These are phyloP conservation scores for Myripristis murdjan DNA, from an alignment of 2,797 vertebrate genomes.

Conservation along the genomic window DNA sequence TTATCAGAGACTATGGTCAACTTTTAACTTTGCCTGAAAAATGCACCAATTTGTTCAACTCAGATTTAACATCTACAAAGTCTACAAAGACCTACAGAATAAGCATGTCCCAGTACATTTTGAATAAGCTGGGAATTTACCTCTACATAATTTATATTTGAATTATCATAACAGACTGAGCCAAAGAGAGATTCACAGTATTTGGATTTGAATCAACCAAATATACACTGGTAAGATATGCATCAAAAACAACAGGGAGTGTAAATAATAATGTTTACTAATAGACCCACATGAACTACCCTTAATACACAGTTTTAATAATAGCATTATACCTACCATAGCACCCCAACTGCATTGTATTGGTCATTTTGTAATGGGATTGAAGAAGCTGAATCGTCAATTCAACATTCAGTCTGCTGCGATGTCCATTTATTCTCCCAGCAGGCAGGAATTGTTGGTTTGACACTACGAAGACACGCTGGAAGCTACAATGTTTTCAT, in stretches of 20 bases:
- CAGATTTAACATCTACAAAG: not conserved
- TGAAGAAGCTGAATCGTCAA: conserved; percentile 1
- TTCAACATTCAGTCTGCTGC: not conserved
- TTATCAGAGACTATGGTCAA: not conserved
- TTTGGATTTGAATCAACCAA: not conserved
- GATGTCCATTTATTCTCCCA: no score
- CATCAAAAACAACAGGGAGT: not conserved
- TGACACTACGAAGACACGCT: conserved; percentile 1
- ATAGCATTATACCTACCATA: not conserved
- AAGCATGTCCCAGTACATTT: no score
- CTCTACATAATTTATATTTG: not conserved
- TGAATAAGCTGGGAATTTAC: no score
- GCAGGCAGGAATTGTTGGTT: not conserved
- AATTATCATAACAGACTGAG: not conserved
- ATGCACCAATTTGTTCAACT: not conserved
- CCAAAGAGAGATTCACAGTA: not conserved
- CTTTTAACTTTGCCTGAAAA: not conserved
- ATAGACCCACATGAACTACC: not conserved
- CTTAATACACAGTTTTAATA: not conserved
- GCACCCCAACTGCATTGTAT: not conserved
- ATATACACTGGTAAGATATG: not conserved
- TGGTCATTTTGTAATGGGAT: not conserved
- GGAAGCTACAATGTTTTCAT: conserved; percentile 6
- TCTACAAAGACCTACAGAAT: no score
- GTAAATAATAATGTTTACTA: conserved; percentile 9